These are phyloP conservation scores for Hydropsyche tenuis DNA, from an alignment of 1,140 invertebrate species.

Conservation along the genomic window DNA sequence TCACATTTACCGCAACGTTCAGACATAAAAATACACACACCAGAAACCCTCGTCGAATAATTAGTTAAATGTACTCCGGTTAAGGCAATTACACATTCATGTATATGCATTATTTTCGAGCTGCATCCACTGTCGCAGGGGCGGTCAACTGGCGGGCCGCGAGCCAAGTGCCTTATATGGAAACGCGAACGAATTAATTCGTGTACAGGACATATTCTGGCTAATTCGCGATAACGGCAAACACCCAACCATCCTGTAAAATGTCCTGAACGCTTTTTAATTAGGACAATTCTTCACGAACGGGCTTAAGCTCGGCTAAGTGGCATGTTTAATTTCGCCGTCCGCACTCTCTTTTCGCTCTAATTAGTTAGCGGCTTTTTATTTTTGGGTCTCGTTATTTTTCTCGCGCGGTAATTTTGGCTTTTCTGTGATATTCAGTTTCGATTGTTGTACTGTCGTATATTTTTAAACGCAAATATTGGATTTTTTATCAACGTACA, in stretches of 20 bases:
- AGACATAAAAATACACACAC: too few species aligned
- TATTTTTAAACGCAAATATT: too few species aligned
- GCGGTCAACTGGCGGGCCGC: background rate
- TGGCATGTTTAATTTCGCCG: conserved; percentile 5
- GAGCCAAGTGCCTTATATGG: background rate
- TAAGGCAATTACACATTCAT: conserved; percentile 17
- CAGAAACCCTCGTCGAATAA: conserved; percentile 1
- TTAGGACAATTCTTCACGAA: conserved; percentile 17
- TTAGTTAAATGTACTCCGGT: conserved; percentile 5
- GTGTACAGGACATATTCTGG: conserved; percentile 1
- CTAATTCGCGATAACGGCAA: conserved; percentile 15
- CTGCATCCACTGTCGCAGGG: background rate
- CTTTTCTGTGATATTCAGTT: too few species aligned
- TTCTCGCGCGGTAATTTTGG: too few species aligned
- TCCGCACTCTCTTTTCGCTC: conserved; percentile 11
- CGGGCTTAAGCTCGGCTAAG: conserved; percentile 1
- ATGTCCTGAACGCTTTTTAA: conserved; percentile 11
- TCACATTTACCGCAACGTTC: too few species aligned
- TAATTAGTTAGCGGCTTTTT: background rate
- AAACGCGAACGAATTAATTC: conserved; percentile 24
- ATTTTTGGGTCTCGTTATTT: too few species aligned
- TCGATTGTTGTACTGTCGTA: too few species aligned
- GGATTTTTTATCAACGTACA: too few species aligned
- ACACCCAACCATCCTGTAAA: background rate
- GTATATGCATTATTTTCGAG: conserved; percentile 16